Evolutionary conservation across 2,888 invertebrate species (phyloP), one percentile per base, ranked within the genome.

Genomic region (Caenorhabditis japonica): DNA sequence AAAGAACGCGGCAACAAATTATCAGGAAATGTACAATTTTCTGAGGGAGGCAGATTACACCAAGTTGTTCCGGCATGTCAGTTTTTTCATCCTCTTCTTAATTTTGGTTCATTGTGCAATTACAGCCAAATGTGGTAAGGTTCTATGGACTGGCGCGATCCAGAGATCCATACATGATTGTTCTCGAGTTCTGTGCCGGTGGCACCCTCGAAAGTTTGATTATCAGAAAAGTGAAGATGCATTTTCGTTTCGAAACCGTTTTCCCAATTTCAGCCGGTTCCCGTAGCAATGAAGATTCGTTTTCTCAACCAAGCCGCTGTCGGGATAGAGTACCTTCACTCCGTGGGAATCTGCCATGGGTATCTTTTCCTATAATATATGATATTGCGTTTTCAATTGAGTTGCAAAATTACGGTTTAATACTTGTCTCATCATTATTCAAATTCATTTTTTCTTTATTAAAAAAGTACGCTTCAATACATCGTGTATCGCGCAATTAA

Each of bases 81-180:
- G 56, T 44, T 12, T 3, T 3, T 43, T n/a, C 4, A 3, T 30
- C 7, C 17, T 41, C 30, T 43, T 4, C 12, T 19, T n/a, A n/a
- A n/a, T n/a, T n/a, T n/a, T n/a, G n/a, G n/a, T n/a, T n/a, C n/a
- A n/a, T n/a, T n/a, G n/a, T n/a, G n/a, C n/a, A 10, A 25, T 53
- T 56, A 13, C 38, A 62, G 52, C 33, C 15, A 12, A 36, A 64
- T 34, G 53, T 64, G 2, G 38, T 64, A n/a, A 55, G 25, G 21
- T 44, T 64, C 33, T 47, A 27, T 38, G 64, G 64, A 30, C 23
- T 64, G 3, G 55, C 55, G n/a, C 27, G 44, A 1, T 46, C 47
- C 4, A 13, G 21, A 38, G 21, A 46, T 8, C 64, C 64, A 12
- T 47, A 47, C 55, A 64, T 64, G 64, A 39, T 64, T 13, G 55